These are phyloP conservation scores for Bubo blakistoni DNA, from an alignment of 2,113 vertebrate species.

Conservation along the genomic window DNA sequence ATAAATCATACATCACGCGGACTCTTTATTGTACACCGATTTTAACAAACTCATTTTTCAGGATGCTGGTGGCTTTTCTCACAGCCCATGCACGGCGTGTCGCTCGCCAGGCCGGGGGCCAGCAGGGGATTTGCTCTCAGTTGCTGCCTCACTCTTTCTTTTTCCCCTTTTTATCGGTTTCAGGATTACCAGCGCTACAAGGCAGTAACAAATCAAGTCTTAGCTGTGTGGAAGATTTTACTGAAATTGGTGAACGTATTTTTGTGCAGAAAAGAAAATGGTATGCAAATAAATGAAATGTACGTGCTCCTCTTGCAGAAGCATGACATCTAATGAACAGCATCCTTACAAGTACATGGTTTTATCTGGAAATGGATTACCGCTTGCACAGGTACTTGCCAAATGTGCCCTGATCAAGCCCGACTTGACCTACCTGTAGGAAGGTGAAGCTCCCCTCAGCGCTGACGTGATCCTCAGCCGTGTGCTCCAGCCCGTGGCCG, in stretches of 20 bases:
- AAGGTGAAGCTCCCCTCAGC: not conserved
- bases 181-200: not conserved
- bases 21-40: no score
- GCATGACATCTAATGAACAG: rapidly evolving
- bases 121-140: not conserved
- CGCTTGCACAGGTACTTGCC: rapidly evolving
- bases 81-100: rapidly evolving
- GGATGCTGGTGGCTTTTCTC: not conserved
- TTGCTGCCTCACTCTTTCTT: not conserved
- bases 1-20: not conserved
- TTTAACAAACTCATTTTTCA: not conserved
- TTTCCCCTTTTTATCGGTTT: not conserved
- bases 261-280: not conserved
- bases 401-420: rapidly evolving
- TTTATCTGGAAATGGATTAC: not conserved
- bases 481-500: not conserved
- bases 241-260: rapidly evolving
- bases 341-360: rapidly evolving
- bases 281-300: rapidly evolving
- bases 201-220: not conserved
- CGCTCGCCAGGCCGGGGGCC: rapidly evolving
- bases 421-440: not conserved
- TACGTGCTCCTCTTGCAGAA: not conserved
- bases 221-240: rapidly evolving
- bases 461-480: rapidly evolving